These are phyloP conservation scores for Micropoecilia bifurca DNA, from an alignment of 2,797 vertebrate genomes.

Conservation along the genomic window DNA sequence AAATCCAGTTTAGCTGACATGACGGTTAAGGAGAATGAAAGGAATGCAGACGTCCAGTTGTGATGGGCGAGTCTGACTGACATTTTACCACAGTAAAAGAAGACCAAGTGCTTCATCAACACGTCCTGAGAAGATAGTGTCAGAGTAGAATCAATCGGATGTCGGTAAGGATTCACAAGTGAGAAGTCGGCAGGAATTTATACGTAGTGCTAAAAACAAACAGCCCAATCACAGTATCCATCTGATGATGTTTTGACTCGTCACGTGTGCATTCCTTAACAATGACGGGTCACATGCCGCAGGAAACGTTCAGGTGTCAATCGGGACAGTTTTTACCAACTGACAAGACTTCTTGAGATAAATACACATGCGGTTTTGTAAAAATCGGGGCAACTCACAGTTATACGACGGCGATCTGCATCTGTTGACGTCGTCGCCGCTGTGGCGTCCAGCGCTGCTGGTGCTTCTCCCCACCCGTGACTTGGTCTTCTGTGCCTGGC, in stretches of 20 bases:
- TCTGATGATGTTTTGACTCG: neutral
- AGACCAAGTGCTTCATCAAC: neutral
- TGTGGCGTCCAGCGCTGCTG: conserved; percentile 75
- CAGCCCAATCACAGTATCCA: neutral
- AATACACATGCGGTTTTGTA: neutral
- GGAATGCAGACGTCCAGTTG: conserved; percentile 60
- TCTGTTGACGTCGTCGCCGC: conserved; percentile 76
- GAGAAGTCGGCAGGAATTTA: neutral
- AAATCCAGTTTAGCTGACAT: conserved; percentile 68
- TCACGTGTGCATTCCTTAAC: conserved; percentile 16
- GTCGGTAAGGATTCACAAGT: conserved; percentile 8
- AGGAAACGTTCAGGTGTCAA: conserved; percentile 8
- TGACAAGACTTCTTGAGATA: neutral
- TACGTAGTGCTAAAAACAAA: neutral
- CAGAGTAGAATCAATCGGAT: conserved; percentile 1
- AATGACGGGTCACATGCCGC: conserved; percentile 5
- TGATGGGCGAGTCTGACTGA: conserved; percentile 19
- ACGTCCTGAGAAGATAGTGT: neutral
- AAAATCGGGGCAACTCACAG: conserved; percentile 84
- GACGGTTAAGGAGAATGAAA: conserved; percentile 61
- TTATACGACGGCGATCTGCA: conserved; percentile 85
- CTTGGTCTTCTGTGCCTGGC: conserved; percentile 90
- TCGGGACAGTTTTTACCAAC: neutral
- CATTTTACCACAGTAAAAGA: neutral
- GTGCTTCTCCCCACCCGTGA: conserved; percentile 84